These are phyloP conservation scores for Epicampocera succincta DNA, from an alignment of 2,888 invertebrate genomes.

Conservation along the genomic window DNA sequence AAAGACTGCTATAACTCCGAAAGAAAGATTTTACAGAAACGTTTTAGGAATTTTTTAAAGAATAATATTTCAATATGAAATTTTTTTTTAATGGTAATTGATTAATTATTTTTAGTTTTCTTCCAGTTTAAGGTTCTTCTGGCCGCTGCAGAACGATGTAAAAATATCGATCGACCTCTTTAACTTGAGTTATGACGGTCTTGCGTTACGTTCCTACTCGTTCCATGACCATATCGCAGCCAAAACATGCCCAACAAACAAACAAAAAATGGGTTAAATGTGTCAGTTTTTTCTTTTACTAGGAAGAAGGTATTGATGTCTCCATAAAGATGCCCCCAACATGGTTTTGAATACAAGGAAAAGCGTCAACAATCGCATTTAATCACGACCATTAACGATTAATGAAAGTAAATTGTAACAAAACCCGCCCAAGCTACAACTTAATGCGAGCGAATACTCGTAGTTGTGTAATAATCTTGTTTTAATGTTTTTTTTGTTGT, in stretches of 20 bases:
- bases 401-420: conserved; percentile 42
- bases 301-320: conserved; percentile 70
- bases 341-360: conserved; percentile 5
- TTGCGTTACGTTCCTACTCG: no score
- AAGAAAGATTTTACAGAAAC: no score
- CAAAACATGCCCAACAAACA: background rate
- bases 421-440: conserved; percentile 10
- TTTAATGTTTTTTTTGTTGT: conserved; percentile 23
- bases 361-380: conserved; percentile 16
- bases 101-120: no score
- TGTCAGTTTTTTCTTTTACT: conserved; percentile 41
- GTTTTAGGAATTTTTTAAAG: no score
- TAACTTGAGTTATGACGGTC: no score
- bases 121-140: no score
- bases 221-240: conserved; percentile 38
- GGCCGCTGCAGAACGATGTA: no score
- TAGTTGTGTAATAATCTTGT: conserved; percentile 64
- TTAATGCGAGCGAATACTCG: background rate
- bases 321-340: background rate
- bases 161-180: no score
- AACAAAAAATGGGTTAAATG: conserved; percentile 19
- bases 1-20: no score
- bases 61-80: no score
- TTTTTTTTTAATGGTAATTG: no score
- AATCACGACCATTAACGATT: background rate